These are phyloP conservation scores for Bettongia penicillata DNA, from an alignment of 2,113 vertebrate species.

Conservation along the genomic window DNA sequence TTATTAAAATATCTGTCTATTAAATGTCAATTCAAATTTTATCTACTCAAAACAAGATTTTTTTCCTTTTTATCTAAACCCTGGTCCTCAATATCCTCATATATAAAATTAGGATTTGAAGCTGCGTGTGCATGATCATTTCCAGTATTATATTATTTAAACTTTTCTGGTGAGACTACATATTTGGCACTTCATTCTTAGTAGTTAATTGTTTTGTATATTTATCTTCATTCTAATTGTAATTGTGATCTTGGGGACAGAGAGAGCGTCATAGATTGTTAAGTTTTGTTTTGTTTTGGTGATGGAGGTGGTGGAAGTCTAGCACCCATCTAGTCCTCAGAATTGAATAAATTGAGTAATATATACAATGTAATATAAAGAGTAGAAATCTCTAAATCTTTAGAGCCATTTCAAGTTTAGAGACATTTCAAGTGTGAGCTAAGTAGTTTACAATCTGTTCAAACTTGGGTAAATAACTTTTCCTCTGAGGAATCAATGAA, in stretches of 20 bases:
- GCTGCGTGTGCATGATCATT: too few species aligned
- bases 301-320: not conserved
- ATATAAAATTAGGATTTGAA: too few species aligned
- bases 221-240: not conserved
- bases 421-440: not conserved
- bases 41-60: too few species aligned
- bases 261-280: too few species aligned
- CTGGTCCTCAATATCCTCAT: too few species aligned
- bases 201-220: not conserved
- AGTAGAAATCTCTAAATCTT: not conserved
- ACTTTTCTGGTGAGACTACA: not conserved
- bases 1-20: too few species aligned
- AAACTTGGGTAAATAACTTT: not conserved
- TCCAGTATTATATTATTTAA: too few species aligned
- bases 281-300: not conserved
- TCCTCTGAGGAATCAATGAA: too few species aligned
- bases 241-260: not conserved
- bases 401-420: too few species aligned
- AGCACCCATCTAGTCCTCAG: not conserved
- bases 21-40: too few species aligned
- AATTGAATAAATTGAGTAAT: not conserved
- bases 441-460: not conserved
- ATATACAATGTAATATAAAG: not conserved
- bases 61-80: too few species aligned
- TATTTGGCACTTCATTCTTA: not conserved